Percentiles rank a stretch among this genome's conserved stretches.
Conservation (phyloP, 2,113 vertebrate genomes). For the Ammodytes dubius region DNA sequence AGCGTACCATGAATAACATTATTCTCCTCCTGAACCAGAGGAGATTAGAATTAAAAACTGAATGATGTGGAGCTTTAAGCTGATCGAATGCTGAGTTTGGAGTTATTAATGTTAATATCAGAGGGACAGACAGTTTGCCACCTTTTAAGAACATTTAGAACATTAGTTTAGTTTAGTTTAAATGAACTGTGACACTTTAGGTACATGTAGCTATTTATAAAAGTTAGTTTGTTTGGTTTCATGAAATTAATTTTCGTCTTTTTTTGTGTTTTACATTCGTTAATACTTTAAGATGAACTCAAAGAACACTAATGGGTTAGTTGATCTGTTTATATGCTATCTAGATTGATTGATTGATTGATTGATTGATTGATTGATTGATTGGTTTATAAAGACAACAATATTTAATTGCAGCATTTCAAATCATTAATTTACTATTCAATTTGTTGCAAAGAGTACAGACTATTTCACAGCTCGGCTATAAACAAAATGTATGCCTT, state of each 20-base stretch:
- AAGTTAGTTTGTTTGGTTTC: background rate
- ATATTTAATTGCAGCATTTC: too few species aligned
- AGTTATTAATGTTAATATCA: too few species aligned
- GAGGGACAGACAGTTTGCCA: too few species aligned
- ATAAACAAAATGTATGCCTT: too few species aligned
- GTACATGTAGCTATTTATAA: conserved; percentile 6
- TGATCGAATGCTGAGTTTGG: background rate
- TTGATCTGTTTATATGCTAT: background rate
- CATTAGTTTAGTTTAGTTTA: background rate
- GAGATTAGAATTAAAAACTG: background rate
- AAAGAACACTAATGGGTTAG: background rate
- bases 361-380: too few species aligned
- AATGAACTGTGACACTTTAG: background rate
- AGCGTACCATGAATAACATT: background rate
- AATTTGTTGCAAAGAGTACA: too few species aligned
- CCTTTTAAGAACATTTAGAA: background rate
- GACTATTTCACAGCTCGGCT: too few species aligned
- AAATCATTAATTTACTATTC: too few species aligned
- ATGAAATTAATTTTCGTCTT: background rate
- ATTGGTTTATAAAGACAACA: too few species aligned
- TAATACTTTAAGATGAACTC: too few species aligned
- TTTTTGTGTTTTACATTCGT: background rate
- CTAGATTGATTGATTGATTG: background rate
- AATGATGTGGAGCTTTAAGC: background rate
- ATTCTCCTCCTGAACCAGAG: background rate